Conservation (phyloP, 1,140 invertebrate species). For the Drosophila bifasciata region DNA sequence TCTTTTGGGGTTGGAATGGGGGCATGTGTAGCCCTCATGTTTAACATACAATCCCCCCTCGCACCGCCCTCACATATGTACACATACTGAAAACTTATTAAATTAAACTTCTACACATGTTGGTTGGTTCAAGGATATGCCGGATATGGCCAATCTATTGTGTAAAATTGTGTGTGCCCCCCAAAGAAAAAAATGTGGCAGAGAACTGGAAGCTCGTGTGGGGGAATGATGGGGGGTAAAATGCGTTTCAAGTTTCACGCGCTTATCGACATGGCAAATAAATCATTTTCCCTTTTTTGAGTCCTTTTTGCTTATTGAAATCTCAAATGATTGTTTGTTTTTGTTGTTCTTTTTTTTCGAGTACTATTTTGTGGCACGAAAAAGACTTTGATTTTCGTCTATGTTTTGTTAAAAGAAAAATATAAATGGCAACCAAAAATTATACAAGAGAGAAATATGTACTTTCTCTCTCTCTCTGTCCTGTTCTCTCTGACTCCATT, state of each 20-base stretch:
- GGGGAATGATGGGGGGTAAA: neutral
- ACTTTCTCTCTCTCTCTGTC: no score
- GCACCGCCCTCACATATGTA: neutral
- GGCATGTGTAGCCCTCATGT: conserved; percentile 52
- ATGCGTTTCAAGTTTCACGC: conserved; percentile 73
- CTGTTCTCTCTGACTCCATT: no score
- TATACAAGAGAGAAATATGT: no score
- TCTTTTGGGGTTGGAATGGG: neutral
- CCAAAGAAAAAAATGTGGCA: conserved; percentile 12
- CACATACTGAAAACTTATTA: conserved; percentile 67
- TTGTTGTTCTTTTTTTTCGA: conserved; percentile 21
- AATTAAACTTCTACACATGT: conserved; percentile 82
- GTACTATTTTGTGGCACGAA: conserved; percentile 63
- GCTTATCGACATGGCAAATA: conserved; percentile 79
- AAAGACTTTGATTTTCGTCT: conserved; percentile 70
- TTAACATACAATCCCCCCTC: conserved; percentile 68
- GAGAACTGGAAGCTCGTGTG: conserved; percentile 2
- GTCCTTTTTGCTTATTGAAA: conserved; percentile 59
- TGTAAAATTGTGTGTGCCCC: conserved; percentile 69
- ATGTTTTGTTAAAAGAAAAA: conserved; percentile 57
- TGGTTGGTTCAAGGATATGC: conserved; percentile 34
- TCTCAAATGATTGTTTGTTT: no score
- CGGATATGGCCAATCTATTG: conserved; percentile 80
- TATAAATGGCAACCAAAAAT: conserved; percentile 6
- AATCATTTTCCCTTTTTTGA: conserved; percentile 63